These are phyloP conservation scores for Cyphomyrus plagiostoma DNA, from an alignment of 2,113 vertebrate genomes.

Conservation along the genomic window DNA sequence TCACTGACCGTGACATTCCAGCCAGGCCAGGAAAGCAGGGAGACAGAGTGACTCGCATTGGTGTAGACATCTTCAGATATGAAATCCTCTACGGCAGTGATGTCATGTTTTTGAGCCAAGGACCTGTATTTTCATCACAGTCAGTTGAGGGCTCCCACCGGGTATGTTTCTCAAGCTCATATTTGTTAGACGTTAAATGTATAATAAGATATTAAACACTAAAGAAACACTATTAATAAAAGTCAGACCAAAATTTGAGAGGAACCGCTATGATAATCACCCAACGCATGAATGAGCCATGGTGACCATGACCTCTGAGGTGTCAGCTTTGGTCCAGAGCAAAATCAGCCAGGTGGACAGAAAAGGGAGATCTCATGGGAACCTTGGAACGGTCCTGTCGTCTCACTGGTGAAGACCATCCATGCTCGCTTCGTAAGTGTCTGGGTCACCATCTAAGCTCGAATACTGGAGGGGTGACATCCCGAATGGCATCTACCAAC, in stretches of 20 bases:
- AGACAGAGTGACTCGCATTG: neutral
- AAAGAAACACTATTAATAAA: neutral
- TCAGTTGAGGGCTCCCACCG: neutral
- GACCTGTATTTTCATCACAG: neutral
- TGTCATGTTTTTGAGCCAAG: neutral
- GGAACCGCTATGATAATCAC: neutral
- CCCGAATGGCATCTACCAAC: neutral
- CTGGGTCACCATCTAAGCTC: too few species aligned
- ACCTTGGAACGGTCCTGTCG: neutral
- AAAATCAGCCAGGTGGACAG: neutral
- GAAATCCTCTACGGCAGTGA: neutral
- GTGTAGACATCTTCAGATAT: neutral
- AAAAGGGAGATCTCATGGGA: neutral
- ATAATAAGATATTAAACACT: neutral
- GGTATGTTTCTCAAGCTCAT: neutral
- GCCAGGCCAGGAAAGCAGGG: neutral
- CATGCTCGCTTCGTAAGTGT: too few species aligned
- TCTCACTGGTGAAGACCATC: neutral
- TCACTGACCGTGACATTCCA: neutral
- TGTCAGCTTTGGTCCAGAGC: neutral
- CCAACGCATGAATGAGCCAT: neutral
- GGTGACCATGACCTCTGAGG: neutral
- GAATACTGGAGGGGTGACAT: too few species aligned
- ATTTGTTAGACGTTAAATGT: neutral
- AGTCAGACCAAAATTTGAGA: neutral